Percentiles rank a stretch among this genome's conserved stretches.
Evolutionary conservation across 2,113 vertebrate species (phyloP).

Genomic region (Pseudolaguvia tuberculata): DNA sequence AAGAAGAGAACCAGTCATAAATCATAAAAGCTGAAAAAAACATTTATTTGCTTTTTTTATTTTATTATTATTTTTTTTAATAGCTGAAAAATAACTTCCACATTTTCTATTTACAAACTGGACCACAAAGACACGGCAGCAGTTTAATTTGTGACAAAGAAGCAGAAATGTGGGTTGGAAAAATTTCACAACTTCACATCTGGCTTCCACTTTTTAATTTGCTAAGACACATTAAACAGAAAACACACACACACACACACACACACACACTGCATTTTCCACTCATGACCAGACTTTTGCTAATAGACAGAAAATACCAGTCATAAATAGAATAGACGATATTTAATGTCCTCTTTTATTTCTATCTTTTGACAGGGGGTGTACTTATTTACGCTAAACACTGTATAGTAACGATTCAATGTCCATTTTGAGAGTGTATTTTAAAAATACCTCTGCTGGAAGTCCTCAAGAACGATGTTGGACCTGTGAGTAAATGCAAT

Average conservation of each 20-base stretch:
- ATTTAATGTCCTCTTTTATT: background rate
- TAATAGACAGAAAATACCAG: no score
- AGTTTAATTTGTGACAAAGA: background rate
- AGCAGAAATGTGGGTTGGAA: slow-evolving; percentile 1
- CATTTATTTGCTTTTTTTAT: background rate
- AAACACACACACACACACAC: no score
- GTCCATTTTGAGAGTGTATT: no score
- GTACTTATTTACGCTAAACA: no score
- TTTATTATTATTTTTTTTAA: no score
- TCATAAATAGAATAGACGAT: no score
- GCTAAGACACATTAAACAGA: background rate
- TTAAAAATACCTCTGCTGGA: no score
- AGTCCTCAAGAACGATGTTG: background rate
- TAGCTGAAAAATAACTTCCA: background rate
- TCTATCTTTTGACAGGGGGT: background rate
- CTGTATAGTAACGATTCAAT: background rate
- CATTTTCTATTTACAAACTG: background rate
- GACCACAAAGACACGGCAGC: background rate
- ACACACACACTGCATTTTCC: no score
- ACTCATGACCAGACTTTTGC: no score
- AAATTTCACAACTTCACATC: background rate
- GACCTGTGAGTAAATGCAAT: slow-evolving; percentile 29
- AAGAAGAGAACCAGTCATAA: no score
- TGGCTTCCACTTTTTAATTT: slow-evolving; percentile 1
- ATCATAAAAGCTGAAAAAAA: background rate